Percentiles rank a stretch among this genome's conserved stretches.
Evolutionary conservation across 2,888 invertebrate genomes (phyloP).

Genomic region (Plemyria rubiginata): DNA sequence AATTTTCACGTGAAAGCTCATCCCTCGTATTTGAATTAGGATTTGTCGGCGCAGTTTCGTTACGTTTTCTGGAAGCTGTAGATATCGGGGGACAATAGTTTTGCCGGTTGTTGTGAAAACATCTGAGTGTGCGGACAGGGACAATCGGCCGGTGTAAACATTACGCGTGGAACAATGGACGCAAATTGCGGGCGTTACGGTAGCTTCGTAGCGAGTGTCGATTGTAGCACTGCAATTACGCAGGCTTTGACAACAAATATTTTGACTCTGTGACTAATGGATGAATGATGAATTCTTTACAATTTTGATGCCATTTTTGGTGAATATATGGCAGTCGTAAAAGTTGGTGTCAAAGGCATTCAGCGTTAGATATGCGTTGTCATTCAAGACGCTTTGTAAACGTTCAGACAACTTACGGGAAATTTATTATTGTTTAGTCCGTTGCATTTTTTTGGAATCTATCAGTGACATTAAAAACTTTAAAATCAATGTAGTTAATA

Average conservation of each 20-base stretch:
- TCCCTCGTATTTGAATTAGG: constrained; percentile 7
- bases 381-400: constrained; percentile 73
- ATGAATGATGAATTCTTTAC: constrained; percentile 83
- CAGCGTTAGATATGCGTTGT: constrained; percentile 65
- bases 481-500: constrained; percentile 18
- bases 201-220: constrained; percentile 83
- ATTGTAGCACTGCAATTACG: constrained; percentile 81
- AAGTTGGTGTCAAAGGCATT: constrained; percentile 76
- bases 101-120: constrained; percentile 78
- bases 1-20: constrained; percentile 6
- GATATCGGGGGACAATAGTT: constrained; percentile 63
- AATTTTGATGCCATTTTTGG: constrained; percentile 77
- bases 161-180: constrained; percentile 77
- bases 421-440: constrained; percentile 62
- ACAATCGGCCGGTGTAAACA: constrained; percentile 81
- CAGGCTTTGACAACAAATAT: constrained; percentile 79
- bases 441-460: constrained; percentile 57
- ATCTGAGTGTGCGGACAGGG: constrained; percentile 74
- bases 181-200: constrained; percentile 84
- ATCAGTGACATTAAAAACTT: constrained; percentile 45
- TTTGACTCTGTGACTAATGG: constrained; percentile 82
- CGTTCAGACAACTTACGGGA: constrained; percentile 67
- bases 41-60: constrained; percentile 42
- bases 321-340: constrained; percentile 80
- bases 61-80: constrained; percentile 53